phyloP scores from a whole-genome alignment of 2,888 invertebrate genomes.

The Mythimna pallens region DNA sequence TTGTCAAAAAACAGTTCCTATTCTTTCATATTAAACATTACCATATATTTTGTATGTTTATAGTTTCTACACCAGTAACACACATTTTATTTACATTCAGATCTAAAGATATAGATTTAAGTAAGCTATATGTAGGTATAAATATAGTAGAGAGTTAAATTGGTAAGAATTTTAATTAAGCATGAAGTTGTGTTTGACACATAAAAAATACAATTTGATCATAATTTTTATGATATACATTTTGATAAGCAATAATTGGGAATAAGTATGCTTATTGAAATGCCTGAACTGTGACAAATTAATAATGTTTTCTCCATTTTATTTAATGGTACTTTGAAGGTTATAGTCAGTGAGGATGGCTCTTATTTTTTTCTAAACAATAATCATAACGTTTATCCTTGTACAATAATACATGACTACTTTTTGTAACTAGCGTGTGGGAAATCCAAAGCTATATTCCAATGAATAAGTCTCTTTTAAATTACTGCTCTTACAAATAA shows the following conservation, averaged over 20 bases:
- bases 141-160: slow-evolving; percentile 1
- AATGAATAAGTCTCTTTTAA: not conserved
- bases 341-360: not conserved
- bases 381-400: slow-evolving; percentile 21
- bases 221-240: slow-evolving; percentile 23
- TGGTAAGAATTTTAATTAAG: slow-evolving; percentile 29
- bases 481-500: not conserved
- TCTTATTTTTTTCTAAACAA: not conserved
- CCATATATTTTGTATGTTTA: not conserved
- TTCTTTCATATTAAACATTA: not conserved
- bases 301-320: slow-evolving; percentile 1
- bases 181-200: slow-evolving; percentile 6
- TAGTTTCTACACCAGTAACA: not conserved
- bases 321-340: not conserved
- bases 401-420: slow-evolving; percentile 9
- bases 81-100: not conserved
- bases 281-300: not conserved
- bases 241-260: slow-evolving; percentile 13
- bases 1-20: not conserved
- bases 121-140: not conserved
- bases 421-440: not conserved
- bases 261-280: slow-evolving; percentile 7
- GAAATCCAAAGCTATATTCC: slow-evolving; percentile 6
- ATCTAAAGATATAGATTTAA: not conserved
- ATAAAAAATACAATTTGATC: slow-evolving; percentile 28